These are phyloP conservation scores for Uropetala carovei DNA, from an alignment of 2,888 invertebrate species.

Conservation along the genomic window DNA sequence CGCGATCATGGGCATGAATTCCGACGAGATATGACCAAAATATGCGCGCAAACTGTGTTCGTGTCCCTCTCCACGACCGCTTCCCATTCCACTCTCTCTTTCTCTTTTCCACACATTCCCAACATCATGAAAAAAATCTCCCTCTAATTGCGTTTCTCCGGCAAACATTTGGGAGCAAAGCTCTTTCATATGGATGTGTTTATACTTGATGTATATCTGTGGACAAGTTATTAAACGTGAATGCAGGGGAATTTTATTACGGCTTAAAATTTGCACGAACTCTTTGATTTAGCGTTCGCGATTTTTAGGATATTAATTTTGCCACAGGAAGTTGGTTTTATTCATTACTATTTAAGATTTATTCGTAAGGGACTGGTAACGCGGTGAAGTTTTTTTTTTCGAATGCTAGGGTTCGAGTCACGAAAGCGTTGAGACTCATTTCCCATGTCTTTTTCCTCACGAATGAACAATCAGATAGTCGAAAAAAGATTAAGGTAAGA, in stretches of 20 bases:
- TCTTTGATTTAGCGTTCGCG: constrained; percentile 21
- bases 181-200: constrained; percentile 55
- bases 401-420: too few species aligned
- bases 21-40: constrained; percentile 29
- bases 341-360: constrained; percentile 14
- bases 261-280: constrained; percentile 30
- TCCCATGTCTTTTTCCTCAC: too few species aligned
- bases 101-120: not conserved
- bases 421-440: too few species aligned
- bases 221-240: constrained; percentile 30
- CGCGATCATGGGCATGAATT: constrained; percentile 58
- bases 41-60: constrained; percentile 33
- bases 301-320: constrained; percentile 44
- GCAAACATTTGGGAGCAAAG: constrained; percentile 14
- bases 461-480: too few species aligned
- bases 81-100: not conserved
- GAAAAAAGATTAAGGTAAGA: too few species aligned
- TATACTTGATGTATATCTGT: constrained; percentile 51
- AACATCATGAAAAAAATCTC: not conserved
- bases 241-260: not conserved
- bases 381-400: too few species aligned
- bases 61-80: constrained; percentile 22
- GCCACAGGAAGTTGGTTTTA: constrained; percentile 5
- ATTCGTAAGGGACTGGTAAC: too few species aligned
- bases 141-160: constrained; percentile 47